Evolutionary conservation across 2,888 invertebrate genomes (phyloP), one percentile per base, ranked within the genome.

Genomic region (Hymenopus coronatus): DNA sequence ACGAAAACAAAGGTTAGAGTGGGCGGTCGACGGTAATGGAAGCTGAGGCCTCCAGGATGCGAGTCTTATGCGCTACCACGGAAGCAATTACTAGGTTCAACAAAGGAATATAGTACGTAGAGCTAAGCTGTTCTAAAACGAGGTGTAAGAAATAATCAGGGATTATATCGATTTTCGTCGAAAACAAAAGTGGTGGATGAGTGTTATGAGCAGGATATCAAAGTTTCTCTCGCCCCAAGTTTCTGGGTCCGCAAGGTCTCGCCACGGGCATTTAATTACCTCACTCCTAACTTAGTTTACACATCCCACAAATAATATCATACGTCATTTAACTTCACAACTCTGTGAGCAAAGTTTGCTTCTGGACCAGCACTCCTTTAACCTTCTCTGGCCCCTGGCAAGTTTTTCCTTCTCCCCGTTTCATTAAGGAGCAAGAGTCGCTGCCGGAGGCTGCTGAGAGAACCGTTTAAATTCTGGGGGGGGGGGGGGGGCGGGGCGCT

Each of bases 321-420:
- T 86, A 86, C 40, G 28, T 85, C 85, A 85, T 54, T 54, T 27
- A 85, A 85, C 85, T 85, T 85, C 28, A 85, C 54, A 85, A 85
- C 85, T 54, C 85, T 54, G 27, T 54, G 54, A 54, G 46, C 54
- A 25, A 84, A 84, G 40, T 84, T 30, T 84, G 33, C 46, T 84
- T 20, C 20, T 70, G 54, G 54, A 70, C 54, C 54, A 70, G 20
- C 54, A 25, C 54, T 70, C 54, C 54, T 70, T 70, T 70, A 70
- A 70, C 54, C 54, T 70, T 70, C 54, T 70, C 54, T 70, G 54
- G 54, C 54, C 54, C 54, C 54, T 15, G 54, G 54, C 54, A 70
- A 70, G 54, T 70, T 70, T 70, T 70, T 70, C 54, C 54, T 70
- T 70, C 54, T 20, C 54, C 6, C 54, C 54, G 54, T 70, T 70